Evolutionary conservation across 2,888 invertebrate species (phyloP).

Genomic region (Amphipyra tragopoginis): DNA sequence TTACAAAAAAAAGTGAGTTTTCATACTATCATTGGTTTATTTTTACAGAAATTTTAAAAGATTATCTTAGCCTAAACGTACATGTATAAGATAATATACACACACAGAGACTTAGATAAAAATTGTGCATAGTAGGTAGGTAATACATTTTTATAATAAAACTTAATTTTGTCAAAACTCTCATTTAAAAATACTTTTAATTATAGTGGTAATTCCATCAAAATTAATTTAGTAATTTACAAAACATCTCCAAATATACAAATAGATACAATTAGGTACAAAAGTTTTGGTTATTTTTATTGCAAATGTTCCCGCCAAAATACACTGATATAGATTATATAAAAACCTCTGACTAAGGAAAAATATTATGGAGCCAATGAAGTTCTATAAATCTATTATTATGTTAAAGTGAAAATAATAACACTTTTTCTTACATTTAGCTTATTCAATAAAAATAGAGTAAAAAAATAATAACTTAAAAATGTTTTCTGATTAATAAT

Average conservation of each 20-base stretch:
- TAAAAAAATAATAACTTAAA: slow-evolving; percentile 24
- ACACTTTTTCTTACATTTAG: slow-evolving; percentile 18
- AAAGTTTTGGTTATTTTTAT: too few relatives aligned
- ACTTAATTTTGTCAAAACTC: too few relatives aligned
- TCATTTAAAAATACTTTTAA: too few relatives aligned
- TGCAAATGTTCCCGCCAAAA: neutral
- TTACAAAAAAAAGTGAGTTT: neutral
- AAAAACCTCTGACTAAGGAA: neutral
- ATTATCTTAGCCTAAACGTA: slow-evolving; percentile 9
- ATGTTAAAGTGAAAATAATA: neutral
- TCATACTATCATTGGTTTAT: slow-evolving; percentile 36
- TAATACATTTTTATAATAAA: too few relatives aligned
- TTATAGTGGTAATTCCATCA: too few relatives aligned
- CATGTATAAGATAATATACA: neutral
- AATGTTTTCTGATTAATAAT: slow-evolving; percentile 5
- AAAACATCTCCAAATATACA: too few relatives aligned
- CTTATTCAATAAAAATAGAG: slow-evolving; percentile 7
- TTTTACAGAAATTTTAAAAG: slow-evolving; percentile 21
- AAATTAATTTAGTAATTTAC: too few relatives aligned
- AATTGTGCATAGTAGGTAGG: too few relatives aligned
- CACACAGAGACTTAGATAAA: too few relatives aligned
- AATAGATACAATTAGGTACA: too few relatives aligned
- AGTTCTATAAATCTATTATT: neutral
- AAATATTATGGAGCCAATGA: neutral
- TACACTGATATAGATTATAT: neutral